Evolutionary conservation across 92 coral and sea anemone species (phyloP).

Genomic region (Isaurus tuberculatus): DNA sequence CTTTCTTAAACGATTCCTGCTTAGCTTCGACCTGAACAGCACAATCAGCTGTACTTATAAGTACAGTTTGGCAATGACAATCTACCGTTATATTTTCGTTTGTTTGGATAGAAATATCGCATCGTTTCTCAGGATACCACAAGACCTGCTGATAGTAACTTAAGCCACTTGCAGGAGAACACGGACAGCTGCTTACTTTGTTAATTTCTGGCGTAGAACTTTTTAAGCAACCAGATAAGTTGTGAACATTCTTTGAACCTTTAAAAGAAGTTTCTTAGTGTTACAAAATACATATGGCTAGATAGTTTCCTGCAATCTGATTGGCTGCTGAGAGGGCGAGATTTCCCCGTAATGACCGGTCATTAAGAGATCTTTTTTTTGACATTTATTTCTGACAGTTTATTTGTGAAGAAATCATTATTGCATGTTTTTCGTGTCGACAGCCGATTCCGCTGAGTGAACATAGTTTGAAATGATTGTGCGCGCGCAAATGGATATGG

Average conservation of each 20-base stretch:
- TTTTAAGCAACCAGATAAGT: background rate
- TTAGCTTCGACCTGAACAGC: constrained; percentile 67
- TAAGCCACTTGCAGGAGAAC: background rate
- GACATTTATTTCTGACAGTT: too few species aligned
- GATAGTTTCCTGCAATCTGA: too few species aligned
- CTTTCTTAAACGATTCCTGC: constrained; percentile 72
- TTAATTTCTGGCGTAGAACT: constrained; percentile 11
- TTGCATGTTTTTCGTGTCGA: too few species aligned
- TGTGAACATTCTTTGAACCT: background rate
- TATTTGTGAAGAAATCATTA: too few species aligned
- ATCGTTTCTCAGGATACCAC: background rate
- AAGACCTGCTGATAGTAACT: constrained; percentile 13
- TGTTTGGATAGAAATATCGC: constrained; percentile 53
- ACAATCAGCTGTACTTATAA: constrained; percentile 17
- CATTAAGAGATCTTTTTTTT: too few species aligned
- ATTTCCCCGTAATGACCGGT: too few species aligned
- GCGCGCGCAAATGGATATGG: too few species aligned
- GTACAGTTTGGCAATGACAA: constrained; percentile 43
- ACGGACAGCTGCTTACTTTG: background rate
- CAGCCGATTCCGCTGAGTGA: too few species aligned
- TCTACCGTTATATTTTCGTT: constrained; percentile 8
- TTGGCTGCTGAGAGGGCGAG: too few species aligned
- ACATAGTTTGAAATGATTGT: too few species aligned
- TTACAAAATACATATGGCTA: background rate
- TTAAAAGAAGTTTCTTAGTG: background rate